Evolutionary conservation across 2,797 vertebrate genomes (phyloP).

Genomic region (Cephalopachus bancanus): DNA sequence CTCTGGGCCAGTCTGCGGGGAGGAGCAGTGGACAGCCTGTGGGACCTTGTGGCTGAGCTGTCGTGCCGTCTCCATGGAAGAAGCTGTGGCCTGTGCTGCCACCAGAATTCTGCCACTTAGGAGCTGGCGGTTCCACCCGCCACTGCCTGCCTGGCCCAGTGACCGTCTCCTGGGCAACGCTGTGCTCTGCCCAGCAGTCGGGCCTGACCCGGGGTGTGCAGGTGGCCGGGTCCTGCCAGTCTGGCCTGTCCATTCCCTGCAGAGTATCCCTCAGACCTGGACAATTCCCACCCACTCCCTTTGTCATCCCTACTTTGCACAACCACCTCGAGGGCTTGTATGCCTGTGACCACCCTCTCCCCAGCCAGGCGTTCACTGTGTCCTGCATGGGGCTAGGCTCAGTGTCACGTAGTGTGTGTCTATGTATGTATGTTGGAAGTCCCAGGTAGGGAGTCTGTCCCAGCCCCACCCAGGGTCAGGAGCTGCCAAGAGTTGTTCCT

Average conservation of each 20-base stretch:
- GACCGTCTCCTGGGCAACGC: conserved; percentile 81
- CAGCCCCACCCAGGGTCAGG: background rate
- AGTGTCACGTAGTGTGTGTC: rapidly evolving
- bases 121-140: conserved; percentile 48
- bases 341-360: no score
- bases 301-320: background rate
- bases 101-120: conserved; percentile 83
- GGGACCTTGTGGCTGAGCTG: conserved; percentile 68
- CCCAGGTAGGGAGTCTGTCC: background rate
- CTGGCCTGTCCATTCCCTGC: background rate
- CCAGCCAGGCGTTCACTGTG: background rate
- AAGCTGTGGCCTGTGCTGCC: conserved; percentile 79
- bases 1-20: conserved; percentile 28
- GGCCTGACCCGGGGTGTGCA: conserved; percentile 2
- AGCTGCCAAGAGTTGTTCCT: background rate
- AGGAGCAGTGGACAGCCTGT: conserved; percentile 66
- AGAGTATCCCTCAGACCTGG: background rate
- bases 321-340: background rate
- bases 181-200: conserved; percentile 58
- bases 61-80: conserved; percentile 85
- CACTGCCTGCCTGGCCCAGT: conserved; percentile 58
- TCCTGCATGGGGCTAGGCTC: background rate
- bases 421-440: background rate
- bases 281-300: background rate
- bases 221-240: conserved; percentile 10